These are phyloP conservation scores for Rhingia rostrata DNA, from an alignment of 2,888 invertebrate genomes.

Conservation along the genomic window DNA sequence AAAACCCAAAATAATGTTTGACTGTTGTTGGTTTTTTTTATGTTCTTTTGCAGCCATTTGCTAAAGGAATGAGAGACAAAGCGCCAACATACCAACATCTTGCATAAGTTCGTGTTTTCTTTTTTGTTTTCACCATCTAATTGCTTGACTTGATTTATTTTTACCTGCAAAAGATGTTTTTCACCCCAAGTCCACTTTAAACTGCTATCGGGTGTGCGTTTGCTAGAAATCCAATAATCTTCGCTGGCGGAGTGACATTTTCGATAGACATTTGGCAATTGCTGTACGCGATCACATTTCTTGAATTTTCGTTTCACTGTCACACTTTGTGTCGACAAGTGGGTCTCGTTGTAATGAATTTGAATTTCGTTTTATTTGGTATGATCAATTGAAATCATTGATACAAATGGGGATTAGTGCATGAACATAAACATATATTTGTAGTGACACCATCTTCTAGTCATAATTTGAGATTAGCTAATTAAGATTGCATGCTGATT, in stretches of 20 bases:
- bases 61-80: too few relatives aligned
- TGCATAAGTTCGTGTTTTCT: background rate
- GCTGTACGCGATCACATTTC: constrained; percentile 18
- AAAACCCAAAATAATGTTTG: background rate
- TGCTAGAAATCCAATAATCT: constrained; percentile 18
- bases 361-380: too few relatives aligned
- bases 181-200: constrained; percentile 20
- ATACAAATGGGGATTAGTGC: too few relatives aligned
- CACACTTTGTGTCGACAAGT: too few relatives aligned
- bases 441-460: too few relatives aligned
- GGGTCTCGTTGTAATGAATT: too few relatives aligned
- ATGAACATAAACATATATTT: too few relatives aligned
- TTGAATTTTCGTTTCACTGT: constrained; percentile 22
- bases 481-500: too few relatives aligned
- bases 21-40: background rate
- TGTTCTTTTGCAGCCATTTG: background rate
- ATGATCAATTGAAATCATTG: too few relatives aligned
- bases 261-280: constrained; percentile 13
- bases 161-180: constrained; percentile 28
- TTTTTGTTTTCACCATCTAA: background rate
- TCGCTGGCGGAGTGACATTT: constrained; percentile 20
- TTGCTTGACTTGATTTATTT: constrained; percentile 46
- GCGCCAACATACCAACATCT: too few relatives aligned
- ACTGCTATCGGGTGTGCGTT: constrained; percentile 16
- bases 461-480: too few relatives aligned